Evolutionary conservation across 2,113 vertebrate genomes (phyloP).

Genomic region (Cyprinodon tularosa): DNA sequence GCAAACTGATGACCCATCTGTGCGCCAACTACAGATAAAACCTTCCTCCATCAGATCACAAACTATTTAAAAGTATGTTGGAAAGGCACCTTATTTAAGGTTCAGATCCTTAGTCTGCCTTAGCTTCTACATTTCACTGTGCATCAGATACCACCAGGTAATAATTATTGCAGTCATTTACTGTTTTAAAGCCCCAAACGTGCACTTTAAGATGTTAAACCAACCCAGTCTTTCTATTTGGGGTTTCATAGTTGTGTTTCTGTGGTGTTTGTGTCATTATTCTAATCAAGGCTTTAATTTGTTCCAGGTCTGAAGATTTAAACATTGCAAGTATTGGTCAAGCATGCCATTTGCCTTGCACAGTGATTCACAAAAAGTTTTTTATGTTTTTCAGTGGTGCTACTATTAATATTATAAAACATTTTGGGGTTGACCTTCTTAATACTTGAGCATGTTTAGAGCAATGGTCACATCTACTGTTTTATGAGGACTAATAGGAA

Average conservation of each 20-base stretch:
- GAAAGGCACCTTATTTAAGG: background rate
- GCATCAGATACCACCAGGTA: background rate
- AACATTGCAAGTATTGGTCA: slow-evolving; percentile 19
- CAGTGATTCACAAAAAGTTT: slow-evolving; percentile 9
- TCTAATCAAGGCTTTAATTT: slow-evolving; percentile 1
- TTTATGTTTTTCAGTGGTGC: too few species aligned
- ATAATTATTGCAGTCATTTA: background rate
- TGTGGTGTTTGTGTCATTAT: background rate
- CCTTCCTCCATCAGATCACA: slow-evolving; percentile 2
- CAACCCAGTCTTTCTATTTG: background rate
- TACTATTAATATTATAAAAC: too few species aligned
- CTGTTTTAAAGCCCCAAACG: background rate
- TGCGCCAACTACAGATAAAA: slow-evolving; percentile 3
- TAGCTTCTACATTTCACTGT: too few species aligned
- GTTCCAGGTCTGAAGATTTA: slow-evolving; percentile 2
- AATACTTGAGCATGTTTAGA: too few species aligned
- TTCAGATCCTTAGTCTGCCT: background rate
- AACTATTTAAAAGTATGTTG: background rate
- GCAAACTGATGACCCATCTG: slow-evolving; percentile 7
- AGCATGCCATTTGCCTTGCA: background rate
- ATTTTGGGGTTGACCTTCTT: too few species aligned
- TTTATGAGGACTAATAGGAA: too few species aligned
- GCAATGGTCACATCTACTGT: too few species aligned
- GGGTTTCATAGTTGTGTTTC: background rate
- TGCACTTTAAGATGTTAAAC: background rate